Evolutionary conservation across 2,888 invertebrate genomes (phyloP), one percentile per base, ranked within the genome.

Genomic region (Cephus runcator): DNA sequence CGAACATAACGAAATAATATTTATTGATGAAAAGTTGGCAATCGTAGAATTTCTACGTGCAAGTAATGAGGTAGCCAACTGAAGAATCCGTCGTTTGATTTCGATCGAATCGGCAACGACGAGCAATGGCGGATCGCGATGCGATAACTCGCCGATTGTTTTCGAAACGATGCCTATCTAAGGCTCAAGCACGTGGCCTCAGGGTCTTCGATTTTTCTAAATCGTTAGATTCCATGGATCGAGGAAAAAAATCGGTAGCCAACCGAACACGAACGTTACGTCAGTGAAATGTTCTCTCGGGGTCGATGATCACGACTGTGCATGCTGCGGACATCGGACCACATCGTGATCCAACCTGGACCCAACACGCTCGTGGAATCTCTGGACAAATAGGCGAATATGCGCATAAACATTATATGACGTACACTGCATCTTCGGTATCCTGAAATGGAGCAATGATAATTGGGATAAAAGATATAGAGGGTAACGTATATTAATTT

Each of bases 351-450:
- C 82, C 82, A 83, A 80, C 84, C 86, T 85, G 86, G 85, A 88
- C 83, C 83, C 86, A 84, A 88, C 88, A 88, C 83, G 85, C 75
- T 80, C 78, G 82, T 83, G 88, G 88, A 88, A 88, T 88, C 88
- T 87, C 88, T 87, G 87, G 87, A 88, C 88, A 88, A 88, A 88
- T 88, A 87, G 87, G 85, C 85, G 87, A 88, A 88, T 88, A 87
- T 88, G 88, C 87, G 85, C 88, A 88, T 88, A 88, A 88, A 88
- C 87, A 88, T 86, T 56, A 56, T 56, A 9, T 23, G 23, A 56
- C 56, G 56, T 23, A 56, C 23, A 56, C 9, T 9, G 56, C 23
- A 56, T 56, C 56, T 56, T 56, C 6, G 6, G 12, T 15, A 15
- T 40, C 56, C 9, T 9, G 23, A 56, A 9, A 23, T 31, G 2